Evolutionary conservation across 2,797 vertebrate species (phyloP).

Genomic region (Ceryle rudis): DNA sequence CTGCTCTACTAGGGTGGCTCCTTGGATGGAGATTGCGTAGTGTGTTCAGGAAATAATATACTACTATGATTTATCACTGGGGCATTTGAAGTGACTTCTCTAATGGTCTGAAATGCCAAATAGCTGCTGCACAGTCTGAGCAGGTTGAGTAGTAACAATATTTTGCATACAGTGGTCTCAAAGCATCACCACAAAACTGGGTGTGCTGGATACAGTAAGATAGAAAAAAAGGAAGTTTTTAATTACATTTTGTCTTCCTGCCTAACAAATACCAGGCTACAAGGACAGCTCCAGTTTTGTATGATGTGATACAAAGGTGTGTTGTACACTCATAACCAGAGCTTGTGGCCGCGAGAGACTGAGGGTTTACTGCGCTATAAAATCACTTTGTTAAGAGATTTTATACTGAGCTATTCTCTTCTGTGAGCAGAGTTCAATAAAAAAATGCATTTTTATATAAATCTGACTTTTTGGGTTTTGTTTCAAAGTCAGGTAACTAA

Average conservation of each 20-base stretch:
- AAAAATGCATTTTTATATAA: background rate
- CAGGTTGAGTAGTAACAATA: background rate
- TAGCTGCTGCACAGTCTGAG: fast-evolving
- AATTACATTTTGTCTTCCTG: background rate
- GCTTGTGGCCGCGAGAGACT: background rate
- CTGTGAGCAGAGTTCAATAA: conserved; percentile 44
- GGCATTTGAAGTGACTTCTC: background rate
- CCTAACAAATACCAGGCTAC: background rate
- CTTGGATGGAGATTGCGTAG: background rate
- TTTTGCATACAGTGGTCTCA: background rate
- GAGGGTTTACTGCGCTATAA: background rate
- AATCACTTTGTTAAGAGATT: conserved; percentile 8
- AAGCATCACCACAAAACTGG: background rate
- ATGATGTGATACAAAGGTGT: background rate
- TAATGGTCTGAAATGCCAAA: background rate
- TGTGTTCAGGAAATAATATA: background rate
- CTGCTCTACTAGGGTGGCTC: background rate
- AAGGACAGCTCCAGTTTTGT: background rate
- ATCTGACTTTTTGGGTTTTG: background rate
- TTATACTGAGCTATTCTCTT: conserved; percentile 18
- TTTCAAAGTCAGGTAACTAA: background rate
- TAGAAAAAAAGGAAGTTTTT: background rate
- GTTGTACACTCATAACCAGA: background rate
- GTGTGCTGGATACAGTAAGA: background rate
- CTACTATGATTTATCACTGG: background rate